Evolutionary conservation across 2,113 vertebrate species (phyloP), one percentile per base, ranked within the genome.

Genomic region (Trogon surrucura): DNA sequence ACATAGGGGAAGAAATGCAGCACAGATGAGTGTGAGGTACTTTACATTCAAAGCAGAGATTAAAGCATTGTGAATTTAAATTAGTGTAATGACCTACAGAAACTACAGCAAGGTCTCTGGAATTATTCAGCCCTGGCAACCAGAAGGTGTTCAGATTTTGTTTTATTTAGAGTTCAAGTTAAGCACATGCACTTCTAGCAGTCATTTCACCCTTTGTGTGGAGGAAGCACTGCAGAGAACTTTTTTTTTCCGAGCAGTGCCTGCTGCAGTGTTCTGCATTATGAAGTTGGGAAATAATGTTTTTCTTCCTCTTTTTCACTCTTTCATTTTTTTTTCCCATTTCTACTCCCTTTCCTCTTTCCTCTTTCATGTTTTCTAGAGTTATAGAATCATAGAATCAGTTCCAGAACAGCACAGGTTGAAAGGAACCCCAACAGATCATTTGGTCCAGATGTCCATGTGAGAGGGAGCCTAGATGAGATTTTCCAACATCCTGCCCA

Each of bases 31-130:
- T 64, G 54, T 3, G 6, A 91, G 56, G 48, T 83, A 83, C 56
- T 94, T 95, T 74, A 71, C 18, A 96, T 95, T 88, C 91, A 96
- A 94, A 96, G 82, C 90, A 85, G 88, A 91, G 56, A 93, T 64
- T 67, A 96, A 97, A 95, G 89, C 91, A 73, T 73, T 88, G 72
- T 96, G 94, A 97, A 96, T 97, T 91, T 90, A 91, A 93, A 97
- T 96, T 90, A 91, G 79, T 48, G 27, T 94, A 91, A 96, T 95
- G 93, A 97, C 94, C 96, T 97, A 96, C 89, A 94, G 93, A 96
- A 93, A 44, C 85, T 80, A 51, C 6, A 0, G 75, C 88, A 96
- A 95, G 95, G 93, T 97, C 95, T 93, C 79, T 36, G 72, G 60
- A 96, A 94, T 85, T 96, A 90, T 96, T 91, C 88, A 96, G 67